Evolutionary conservation across 2,888 invertebrate genomes (phyloP).

Genomic region (Drosophila quasianomalipes): DNA sequence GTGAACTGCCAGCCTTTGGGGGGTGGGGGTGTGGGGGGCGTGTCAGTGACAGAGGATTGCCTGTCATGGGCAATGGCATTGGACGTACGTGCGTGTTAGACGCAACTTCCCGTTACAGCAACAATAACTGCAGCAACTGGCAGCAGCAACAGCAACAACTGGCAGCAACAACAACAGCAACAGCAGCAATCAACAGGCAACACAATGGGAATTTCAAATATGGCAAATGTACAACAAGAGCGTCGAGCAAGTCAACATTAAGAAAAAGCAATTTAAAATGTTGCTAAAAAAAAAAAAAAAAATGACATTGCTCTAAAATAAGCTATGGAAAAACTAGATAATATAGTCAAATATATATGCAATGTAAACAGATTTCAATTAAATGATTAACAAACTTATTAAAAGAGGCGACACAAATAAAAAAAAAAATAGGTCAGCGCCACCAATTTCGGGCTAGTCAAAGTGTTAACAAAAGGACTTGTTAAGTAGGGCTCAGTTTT

Average conservation of each 20-base stretch:
- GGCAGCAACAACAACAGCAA: constrained; percentile 17
- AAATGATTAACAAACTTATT: neutral
- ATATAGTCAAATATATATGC: neutral
- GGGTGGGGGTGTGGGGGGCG: constrained; percentile 19
- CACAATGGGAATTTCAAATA: constrained; percentile 75
- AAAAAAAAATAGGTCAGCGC: neutral
- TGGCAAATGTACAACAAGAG: constrained; percentile 53
- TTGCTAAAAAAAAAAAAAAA: constrained; percentile 4
- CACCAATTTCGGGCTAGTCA: neutral
- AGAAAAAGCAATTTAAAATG: constrained; percentile 39
- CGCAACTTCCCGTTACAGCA: constrained; percentile 73
- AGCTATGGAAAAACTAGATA: neutral
- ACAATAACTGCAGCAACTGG: constrained; percentile 26
- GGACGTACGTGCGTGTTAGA: constrained; percentile 73
- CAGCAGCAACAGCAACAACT: constrained; percentile 20
- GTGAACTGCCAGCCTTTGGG: constrained; percentile 47
- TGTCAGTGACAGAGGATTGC: constrained; percentile 48
- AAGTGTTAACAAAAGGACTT: neutral
- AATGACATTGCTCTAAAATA: neutral
- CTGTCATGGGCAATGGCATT: constrained; percentile 56
- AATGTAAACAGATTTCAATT: neutral
- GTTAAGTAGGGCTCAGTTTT: neutral
- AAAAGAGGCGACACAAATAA: too few species aligned
- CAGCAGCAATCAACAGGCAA: constrained; percentile 44
- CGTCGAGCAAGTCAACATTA: constrained; percentile 39